Evolutionary conservation across 2,888 invertebrate genomes (phyloP), one percentile per base, ranked within the genome.

Genomic region (Tortrix viridana): DNA sequence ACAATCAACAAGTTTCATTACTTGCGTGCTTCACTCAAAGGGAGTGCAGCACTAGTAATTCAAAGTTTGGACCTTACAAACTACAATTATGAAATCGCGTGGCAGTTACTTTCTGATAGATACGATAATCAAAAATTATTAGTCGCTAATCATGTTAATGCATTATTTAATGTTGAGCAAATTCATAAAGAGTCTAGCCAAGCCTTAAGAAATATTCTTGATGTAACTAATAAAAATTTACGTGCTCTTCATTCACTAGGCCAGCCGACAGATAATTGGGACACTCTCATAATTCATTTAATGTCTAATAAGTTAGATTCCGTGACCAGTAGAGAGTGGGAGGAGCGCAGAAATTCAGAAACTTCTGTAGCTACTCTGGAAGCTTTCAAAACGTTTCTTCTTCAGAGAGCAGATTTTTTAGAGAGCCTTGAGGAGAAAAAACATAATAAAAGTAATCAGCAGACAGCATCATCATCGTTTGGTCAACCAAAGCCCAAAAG

Each of bases 161-260:
- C 62, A 0, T 56, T 66, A 52, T 66, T 66, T 23, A 48, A 55
- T 38, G 38, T 59, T 14, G 52, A 63, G n/a, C 23, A 20, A 19
- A 59, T 55, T 5, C 43, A 22, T 5, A 62, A 49, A 20, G 62
- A 49, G n/a, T 59, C 52, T 3, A 44, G 50, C 46, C 41, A 49
- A n/a, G 26, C 50, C 16, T n/a, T 65, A 14, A 20, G 60, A 48
- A 67, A 48, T 19, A 58, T 67, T 26, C 57, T 53, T 64, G 67
- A 69, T 52, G 23, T 49, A 2, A 65, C 37, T 60, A 69, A 49
- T 65, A 68, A 67, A 59, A 61, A 56, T 6, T 18, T 56, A 12
- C 54, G 61, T 12, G 61, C 56, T 14, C 44, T 55, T 23, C 37
- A 54, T n/a, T 43, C 49, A 7, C 44, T 56, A 37, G 50, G 48